Evolutionary conservation across 2,797 vertebrate genomes (phyloP).

Genomic region (Nyctibius grandis): DNA sequence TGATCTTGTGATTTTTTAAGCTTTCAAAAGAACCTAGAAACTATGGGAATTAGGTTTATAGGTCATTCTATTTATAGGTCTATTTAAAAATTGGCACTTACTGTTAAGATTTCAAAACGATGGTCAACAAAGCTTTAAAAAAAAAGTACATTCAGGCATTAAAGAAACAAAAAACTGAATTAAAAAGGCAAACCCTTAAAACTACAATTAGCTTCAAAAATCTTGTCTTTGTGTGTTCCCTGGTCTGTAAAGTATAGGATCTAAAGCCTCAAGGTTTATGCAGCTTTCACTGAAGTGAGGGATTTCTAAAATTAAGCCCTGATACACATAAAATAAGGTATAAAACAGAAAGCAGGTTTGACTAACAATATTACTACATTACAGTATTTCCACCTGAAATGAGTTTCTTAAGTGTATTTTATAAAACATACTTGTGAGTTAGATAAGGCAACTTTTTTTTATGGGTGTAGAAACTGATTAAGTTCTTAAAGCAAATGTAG

Average conservation of each 20-base stretch:
- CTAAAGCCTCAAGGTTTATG: background rate
- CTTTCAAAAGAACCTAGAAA: background rate
- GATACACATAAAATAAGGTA: background rate
- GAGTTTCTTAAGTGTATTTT: background rate
- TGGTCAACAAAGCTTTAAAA: background rate
- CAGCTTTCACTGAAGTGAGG: background rate
- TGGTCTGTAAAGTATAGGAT: background rate
- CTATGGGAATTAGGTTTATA: background rate
- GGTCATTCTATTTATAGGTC: background rate
- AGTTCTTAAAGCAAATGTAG: background rate
- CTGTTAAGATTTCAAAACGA: background rate
- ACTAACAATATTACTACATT: background rate
- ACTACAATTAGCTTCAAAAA: background rate
- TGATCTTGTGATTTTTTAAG: background rate
- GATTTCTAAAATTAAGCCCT: background rate
- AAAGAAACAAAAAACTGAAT: background rate
- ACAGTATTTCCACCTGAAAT: background rate
- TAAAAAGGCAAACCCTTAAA: background rate
- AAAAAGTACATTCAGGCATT: background rate
- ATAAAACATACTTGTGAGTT: background rate
- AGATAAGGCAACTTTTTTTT: background rate
- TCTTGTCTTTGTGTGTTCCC: background rate
- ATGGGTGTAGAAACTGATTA: background rate
- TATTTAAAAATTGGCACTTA: background rate
- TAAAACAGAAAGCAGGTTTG: background rate